Evolutionary conservation across 1,140 invertebrate species (phyloP).

Genomic region (Nilaparvata lugens): DNA sequence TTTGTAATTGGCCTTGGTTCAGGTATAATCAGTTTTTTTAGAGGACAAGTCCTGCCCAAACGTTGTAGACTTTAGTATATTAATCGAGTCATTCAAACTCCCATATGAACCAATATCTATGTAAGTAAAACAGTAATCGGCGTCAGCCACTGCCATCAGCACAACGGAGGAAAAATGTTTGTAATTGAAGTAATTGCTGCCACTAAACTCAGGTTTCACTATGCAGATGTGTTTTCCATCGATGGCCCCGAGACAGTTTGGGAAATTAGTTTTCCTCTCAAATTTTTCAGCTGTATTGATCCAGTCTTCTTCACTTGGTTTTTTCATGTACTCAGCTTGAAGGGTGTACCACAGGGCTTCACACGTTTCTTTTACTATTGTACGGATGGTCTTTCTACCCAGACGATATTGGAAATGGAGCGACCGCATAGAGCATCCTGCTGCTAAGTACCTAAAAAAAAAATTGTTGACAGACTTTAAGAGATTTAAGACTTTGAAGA

Average conservation of each 20-base stretch:
- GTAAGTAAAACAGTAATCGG: too few relatives aligned
- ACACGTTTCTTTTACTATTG: slow-evolving; percentile 1
- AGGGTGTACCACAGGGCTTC: not conserved
- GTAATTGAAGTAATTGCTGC: too few relatives aligned
- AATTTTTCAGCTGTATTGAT: not conserved
- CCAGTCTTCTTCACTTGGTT: slow-evolving; percentile 4
- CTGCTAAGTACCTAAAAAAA: not conserved
- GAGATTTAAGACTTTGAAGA: not conserved
- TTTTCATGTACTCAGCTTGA: slow-evolving; percentile 8
- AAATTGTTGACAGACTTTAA: not conserved
- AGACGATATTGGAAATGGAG: too few relatives aligned
- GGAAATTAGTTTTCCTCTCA: too few relatives aligned
- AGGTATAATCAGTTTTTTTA: not conserved
- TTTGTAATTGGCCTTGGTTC: not conserved
- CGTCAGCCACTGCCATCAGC: too few relatives aligned
- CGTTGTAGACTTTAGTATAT: not conserved
- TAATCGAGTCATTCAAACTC: too few relatives aligned
- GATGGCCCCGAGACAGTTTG: too few relatives aligned
- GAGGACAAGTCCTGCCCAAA: slow-evolving; percentile 3
- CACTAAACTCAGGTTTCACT: too few relatives aligned
- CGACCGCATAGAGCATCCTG: slow-evolving; percentile 2
- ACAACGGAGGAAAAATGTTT: too few relatives aligned
- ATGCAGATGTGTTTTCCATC: too few relatives aligned
- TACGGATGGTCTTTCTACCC: slow-evolving; percentile 1
- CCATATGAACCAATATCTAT: slow-evolving; percentile 7